Base-by-base conservation (phyloP, 2,797 vertebrate genomes). In the Heterohyrax brucei region DNA sequence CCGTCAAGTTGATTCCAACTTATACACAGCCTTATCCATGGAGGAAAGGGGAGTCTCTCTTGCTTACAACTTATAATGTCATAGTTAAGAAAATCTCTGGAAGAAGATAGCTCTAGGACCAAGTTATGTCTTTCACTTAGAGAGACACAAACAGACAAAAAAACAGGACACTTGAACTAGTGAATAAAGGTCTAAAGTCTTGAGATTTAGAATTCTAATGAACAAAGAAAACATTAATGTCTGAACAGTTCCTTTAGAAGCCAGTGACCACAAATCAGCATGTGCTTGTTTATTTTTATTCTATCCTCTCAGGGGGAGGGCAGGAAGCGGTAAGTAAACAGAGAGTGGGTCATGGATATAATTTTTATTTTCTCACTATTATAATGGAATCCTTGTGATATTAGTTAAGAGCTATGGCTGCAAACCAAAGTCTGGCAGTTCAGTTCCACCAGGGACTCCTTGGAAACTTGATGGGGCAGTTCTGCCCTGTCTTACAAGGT, bases 131-230 rank as follows among this genome's bases (percentile, higher is more conserved):
- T 72, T 12, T 91, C 44, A 77, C 6, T 81, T 28, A 24, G 0
- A 92, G 19, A 72, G 6, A 83, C 21, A 59, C 4, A 59, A 61
- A n/a, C 7, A 72, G 44, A 64, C n/a, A 13, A 3, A 89, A 89
- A 56, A 80, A n/a, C 21, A 61, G 3, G 3, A 21, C 3, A 6
- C 77, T 10, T 87, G 19, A 59, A 78, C 76, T 21, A 5, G 19
- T 84, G 30, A 76, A 66, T 68, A 56, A 56, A 78, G 13, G 28
- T 0, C 12, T n/a, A 79, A 91, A 44, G 0, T 4, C 6, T 75
- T 82, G 3, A 26, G 70, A 76, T 50, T 88, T 80, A 90, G 10
- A 94, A 95, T 86, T 82, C 19, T 16, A 22, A 80, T 75, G 16
- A 61, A 59, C 12, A 70, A 85, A 80, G 2, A 33, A 8, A 48